Evolutionary conservation across 1,140 invertebrate species (phyloP).

Genomic region (Macrostomum lignano): DNA sequence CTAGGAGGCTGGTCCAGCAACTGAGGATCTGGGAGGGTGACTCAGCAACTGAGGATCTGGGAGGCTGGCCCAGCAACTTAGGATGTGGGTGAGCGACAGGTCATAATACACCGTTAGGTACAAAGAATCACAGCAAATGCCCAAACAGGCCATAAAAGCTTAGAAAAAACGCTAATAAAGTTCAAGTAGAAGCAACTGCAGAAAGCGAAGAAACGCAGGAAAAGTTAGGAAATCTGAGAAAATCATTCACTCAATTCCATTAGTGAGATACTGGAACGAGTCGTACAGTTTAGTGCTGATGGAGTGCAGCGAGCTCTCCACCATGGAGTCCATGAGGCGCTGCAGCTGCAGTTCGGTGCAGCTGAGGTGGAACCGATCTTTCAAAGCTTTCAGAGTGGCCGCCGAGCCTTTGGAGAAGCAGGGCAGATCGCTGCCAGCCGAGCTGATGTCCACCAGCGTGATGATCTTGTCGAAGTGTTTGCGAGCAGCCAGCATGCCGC

Average conservation of each 20-base stretch:
- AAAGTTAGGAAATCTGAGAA: no score
- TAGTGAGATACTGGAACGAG: conserved; percentile 93
- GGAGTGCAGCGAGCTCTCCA: conserved; percentile 70
- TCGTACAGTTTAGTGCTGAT: conserved; percentile 91
- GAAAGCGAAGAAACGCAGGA: no score
- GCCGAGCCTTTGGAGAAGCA: conserved; percentile 66
- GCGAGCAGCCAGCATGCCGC: conserved; percentile 68
- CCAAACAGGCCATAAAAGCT: no score
- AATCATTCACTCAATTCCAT: conserved; percentile 53
- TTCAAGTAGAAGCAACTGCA: no score
- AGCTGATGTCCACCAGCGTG: neutral
- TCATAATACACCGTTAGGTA: no score
- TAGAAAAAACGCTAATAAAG: no score
- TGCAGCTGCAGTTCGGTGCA: conserved; percentile 80
- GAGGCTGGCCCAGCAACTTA: no score
- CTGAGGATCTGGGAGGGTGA: no score
- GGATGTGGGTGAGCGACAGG: no score
- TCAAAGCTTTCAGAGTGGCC: conserved; percentile 53
- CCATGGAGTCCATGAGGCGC: conserved; percentile 59
- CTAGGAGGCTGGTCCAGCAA: no score
- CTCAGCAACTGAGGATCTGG: no score
- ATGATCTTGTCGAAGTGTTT: conserved; percentile 80
- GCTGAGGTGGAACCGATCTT: conserved; percentile 68
- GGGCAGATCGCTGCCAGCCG: conserved; percentile 48
- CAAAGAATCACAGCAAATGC: no score